These are phyloP conservation scores for Pseudochromis fuscus DNA, from an alignment of 2,797 vertebrate species.

Conservation along the genomic window DNA sequence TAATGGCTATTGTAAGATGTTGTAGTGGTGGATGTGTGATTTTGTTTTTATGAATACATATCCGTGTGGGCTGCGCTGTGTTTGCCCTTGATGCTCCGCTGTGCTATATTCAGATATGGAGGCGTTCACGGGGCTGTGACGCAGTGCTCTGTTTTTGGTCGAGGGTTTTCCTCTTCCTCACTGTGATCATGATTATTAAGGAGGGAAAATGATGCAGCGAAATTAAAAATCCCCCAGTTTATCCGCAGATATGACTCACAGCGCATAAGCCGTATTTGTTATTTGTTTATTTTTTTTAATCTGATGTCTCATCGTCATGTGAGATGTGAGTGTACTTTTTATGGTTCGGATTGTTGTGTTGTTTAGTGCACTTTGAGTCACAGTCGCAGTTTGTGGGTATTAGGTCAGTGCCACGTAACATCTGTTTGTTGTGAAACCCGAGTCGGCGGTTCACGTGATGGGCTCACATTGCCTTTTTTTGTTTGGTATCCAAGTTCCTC, in stretches of 20 bases:
- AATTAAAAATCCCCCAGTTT: not conserved
- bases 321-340: constrained; percentile 18
- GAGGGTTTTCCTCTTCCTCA: constrained; percentile 81
- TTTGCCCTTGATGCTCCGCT: constrained; percentile 73
- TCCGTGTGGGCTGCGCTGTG: constrained; percentile 51
- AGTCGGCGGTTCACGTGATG: constrained; percentile 88
- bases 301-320: constrained; percentile 4
- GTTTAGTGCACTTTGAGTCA: constrained; percentile 47
- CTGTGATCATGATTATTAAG: not conserved
- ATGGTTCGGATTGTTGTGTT: constrained; percentile 44
- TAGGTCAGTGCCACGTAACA: constrained; percentile 82
- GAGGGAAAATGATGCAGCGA: constrained; percentile 13
- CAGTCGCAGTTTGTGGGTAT: constrained; percentile 45
- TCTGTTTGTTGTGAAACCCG: constrained; percentile 99
- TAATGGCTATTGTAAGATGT: not conserved
- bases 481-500: constrained; percentile 88
- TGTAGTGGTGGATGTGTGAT: not conserved
- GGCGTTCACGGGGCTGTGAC: constrained; percentile 85
- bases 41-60: constrained; percentile 8
- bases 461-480: constrained; percentile 78
- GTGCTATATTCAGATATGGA: constrained; percentile 75
- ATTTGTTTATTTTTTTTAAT: not conserved
- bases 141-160: constrained; percentile 86
- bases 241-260: constrained; percentile 49
- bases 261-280: not conserved